A percentile compares a stretch with the other conserved stretches of the same genome.
phyloP scores from a whole-genome alignment of 1,140 invertebrate species.

The Cherax destructor region DNA sequence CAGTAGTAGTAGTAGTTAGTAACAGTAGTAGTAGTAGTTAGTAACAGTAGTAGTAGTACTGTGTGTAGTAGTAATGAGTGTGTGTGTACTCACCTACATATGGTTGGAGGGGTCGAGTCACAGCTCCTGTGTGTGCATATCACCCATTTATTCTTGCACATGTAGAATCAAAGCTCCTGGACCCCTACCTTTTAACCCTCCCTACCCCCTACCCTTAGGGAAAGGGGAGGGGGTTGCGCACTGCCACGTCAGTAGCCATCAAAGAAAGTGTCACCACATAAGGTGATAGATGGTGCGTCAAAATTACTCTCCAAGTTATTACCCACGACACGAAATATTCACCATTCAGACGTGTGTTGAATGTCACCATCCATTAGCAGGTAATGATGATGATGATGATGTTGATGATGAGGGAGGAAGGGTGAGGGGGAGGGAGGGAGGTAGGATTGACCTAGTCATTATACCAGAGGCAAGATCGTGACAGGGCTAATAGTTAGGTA shows the following conservation, averaged over 20 bases:
- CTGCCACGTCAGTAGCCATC: conserved; percentile 46
- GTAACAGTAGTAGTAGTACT: too few relatives aligned
- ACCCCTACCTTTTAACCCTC: background rate
- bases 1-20: too few relatives aligned
- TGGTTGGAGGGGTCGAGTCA: too few relatives aligned
- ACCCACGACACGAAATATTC: conserved; percentile 48
- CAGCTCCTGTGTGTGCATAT: too few relatives aligned
- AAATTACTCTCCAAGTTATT: conserved; percentile 55
- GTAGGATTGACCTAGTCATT: background rate
- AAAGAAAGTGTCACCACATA: conserved; percentile 43
- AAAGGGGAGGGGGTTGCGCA: background rate
- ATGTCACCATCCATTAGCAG: conserved; percentile 38
- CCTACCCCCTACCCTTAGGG: background rate
- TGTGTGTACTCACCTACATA: too few relatives aligned
- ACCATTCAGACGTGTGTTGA: conserved; percentile 39
- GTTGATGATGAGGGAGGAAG: conserved; percentile 10
- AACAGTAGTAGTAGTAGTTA: too few relatives aligned
- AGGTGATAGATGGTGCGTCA: conserved; percentile 47
- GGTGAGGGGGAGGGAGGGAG: background rate
- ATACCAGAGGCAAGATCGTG: background rate
- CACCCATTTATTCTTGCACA: too few relatives aligned
- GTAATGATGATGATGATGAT: conserved; percentile 53
- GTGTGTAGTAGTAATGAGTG: too few relatives aligned
- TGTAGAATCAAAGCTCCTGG: too few relatives aligned
- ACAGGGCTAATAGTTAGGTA: background rate